Conservation (phyloP, 2,113 vertebrate genomes). For the Plotosus lineatus region DNA sequence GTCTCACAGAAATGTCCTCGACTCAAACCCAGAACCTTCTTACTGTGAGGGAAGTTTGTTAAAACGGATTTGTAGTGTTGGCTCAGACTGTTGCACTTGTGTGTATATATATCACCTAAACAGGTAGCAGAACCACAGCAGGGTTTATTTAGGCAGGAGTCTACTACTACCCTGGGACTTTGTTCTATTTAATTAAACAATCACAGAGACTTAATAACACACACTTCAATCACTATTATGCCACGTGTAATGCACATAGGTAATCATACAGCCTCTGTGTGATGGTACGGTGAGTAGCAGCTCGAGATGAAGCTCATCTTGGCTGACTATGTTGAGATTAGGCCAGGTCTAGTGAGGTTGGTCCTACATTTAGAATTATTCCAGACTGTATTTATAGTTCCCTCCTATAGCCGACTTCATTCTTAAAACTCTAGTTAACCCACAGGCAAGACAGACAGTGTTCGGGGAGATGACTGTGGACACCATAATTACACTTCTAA, state of each 20-base stretch:
- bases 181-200: not conserved
- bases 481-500: constrained; percentile 46
- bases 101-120: not conserved
- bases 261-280: not conserved
- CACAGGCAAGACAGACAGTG: constrained; percentile 47
- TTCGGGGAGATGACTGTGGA: constrained; percentile 46
- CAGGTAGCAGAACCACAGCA: not conserved
- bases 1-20: too few relatives aligned
- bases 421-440: constrained; percentile 46
- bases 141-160: not conserved
- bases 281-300: not conserved
- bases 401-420: constrained; percentile 44
- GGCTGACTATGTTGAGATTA: constrained; percentile 12
- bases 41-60: too few relatives aligned
- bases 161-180: not conserved
- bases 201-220: not conserved
- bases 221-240: not conserved
- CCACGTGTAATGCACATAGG: not conserved
- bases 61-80: not conserved
- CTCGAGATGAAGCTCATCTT: constrained; percentile 29
- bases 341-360: constrained; percentile 41
- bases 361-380: constrained; percentile 42
- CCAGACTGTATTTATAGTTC: constrained; percentile 40
- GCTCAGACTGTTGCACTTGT: not conserved
- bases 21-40: too few relatives aligned